These are phyloP conservation scores for Gallirallus australis DNA, from an alignment of 2,797 vertebrate species.

Conservation along the genomic window DNA sequence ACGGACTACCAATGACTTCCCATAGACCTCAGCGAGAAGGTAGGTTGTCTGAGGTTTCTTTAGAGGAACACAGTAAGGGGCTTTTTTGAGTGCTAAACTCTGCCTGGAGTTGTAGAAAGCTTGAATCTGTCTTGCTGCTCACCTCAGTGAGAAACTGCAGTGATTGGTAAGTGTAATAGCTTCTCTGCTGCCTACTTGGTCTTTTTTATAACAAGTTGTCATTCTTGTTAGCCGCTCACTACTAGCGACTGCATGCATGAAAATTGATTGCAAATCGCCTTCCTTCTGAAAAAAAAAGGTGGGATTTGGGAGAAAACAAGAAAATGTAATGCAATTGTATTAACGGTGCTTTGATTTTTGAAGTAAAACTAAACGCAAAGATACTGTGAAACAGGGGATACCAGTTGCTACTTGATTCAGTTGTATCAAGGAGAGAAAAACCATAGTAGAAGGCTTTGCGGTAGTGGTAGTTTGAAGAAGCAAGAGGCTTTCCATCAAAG, in stretches of 20 bases:
- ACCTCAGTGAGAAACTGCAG: neutral
- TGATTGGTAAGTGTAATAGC: neutral
- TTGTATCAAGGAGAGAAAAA: neutral
- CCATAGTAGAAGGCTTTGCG: neutral
- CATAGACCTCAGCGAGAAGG: conserved; percentile 82
- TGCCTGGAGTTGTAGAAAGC: neutral
- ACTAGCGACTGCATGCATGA: neutral
- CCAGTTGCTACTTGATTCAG: neutral
- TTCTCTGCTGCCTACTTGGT: neutral
- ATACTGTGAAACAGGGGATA: neutral
- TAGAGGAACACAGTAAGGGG: neutral
- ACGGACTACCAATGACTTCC: conserved; percentile 73
- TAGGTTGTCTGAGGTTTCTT: conserved; percentile 39
- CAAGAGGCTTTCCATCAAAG: neutral
- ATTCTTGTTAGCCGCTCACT: neutral
- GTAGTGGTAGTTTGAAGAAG: neutral
- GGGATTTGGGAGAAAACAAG: neutral
- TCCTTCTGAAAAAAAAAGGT: neutral
- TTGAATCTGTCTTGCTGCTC: neutral
- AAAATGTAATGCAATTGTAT: neutral
- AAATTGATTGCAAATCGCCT: neutral
- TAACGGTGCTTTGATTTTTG: neutral
- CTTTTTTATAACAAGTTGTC: neutral
- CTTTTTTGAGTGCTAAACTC: neutral
- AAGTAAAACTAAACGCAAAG: neutral